Base-by-base conservation (phyloP, 1,140 invertebrate genomes). In the Pomacea maculata region DNA sequence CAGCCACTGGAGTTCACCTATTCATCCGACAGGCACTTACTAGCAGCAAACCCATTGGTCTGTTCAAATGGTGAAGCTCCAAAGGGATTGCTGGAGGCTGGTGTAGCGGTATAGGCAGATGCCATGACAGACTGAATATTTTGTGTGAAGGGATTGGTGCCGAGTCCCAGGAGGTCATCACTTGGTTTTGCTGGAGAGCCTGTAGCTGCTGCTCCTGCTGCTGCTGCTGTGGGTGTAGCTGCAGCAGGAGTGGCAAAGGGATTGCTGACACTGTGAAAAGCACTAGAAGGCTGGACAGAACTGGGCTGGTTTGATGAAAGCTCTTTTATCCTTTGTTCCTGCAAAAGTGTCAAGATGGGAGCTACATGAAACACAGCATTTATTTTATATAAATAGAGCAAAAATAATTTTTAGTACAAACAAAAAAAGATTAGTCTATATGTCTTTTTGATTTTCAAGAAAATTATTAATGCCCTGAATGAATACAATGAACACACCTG, bases 101-200 rank as follows among this genome's bases (percentile, higher is more conserved):
- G 54, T 1, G 71, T 52, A 14, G 80, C 80, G 19, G 70, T 79
- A 34, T 86, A 82, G 5, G 86, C 85, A 67, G 85, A 84, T 57
- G 87, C 85, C 87, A 89, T 89, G 9, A 86, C 86, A 73, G 84
- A 87, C 73, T 89, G 86, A n/a, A 89, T 85, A 81, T 85, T 96
- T 88, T 97, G 96, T 61, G 95, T 95, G 91, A 98, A 98, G 45
- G 97, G 97, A 93, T 98, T 98, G 94, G 93, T 95, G 70, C 86
- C 83, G 83, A 98, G 92, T 87, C 96, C 95, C 63, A 98, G 93
- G 80, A 98, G 92, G 92, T 98, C 97, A 88, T 97, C 96, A 12
- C 96, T 97, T 45, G 96, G 95, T 92, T 95, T 96, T 63, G 89
- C 86, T n/a, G 90, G 74, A 85, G 86, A 83, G 75, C 84, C 75